Evolutionary conservation across 2,797 vertebrate species (phyloP).

Genomic region (Coracias cyanogaster): DNA sequence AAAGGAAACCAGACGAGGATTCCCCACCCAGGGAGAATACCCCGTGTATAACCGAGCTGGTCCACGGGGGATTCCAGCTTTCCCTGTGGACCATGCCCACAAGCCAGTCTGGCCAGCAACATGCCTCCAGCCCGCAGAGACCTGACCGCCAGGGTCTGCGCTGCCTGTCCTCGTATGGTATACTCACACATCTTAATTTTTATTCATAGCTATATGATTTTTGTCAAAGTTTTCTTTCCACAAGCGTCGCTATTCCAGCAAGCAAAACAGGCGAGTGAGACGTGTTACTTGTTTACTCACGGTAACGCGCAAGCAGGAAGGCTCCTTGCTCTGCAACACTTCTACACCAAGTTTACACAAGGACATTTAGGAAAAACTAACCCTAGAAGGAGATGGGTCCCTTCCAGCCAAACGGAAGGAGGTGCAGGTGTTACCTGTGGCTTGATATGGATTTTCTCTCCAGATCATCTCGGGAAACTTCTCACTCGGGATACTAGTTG

Average conservation of each 20-base stretch:
- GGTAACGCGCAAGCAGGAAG: neutral
- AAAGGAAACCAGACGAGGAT: neutral
- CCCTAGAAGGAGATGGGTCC: too few species aligned
- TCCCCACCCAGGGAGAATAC: neutral
- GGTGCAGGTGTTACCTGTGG: neutral
- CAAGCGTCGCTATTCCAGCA: neutral
- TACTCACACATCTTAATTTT: neutral
- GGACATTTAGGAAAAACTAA: neutral
- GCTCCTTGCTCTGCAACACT: neutral
- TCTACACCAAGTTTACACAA: neutral
- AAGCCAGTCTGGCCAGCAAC: rapidly evolving
- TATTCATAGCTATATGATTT: neutral
- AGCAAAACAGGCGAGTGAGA: neutral
- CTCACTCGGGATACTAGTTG: neutral
- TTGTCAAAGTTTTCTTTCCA: neutral
- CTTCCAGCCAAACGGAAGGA: neutral
- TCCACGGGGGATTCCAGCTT: rapidly evolving
- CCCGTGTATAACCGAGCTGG: rapidly evolving
- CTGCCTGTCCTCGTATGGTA: neutral
- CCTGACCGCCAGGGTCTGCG: too few species aligned
- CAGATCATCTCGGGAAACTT: neutral
- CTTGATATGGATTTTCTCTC: neutral
- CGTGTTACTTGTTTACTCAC: neutral
- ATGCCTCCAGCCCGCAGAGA: neutral
- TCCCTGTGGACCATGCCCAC: rapidly evolving